phyloP scores from a whole-genome alignment of 2,888 invertebrate genomes.

The Papilio protenor region DNA sequence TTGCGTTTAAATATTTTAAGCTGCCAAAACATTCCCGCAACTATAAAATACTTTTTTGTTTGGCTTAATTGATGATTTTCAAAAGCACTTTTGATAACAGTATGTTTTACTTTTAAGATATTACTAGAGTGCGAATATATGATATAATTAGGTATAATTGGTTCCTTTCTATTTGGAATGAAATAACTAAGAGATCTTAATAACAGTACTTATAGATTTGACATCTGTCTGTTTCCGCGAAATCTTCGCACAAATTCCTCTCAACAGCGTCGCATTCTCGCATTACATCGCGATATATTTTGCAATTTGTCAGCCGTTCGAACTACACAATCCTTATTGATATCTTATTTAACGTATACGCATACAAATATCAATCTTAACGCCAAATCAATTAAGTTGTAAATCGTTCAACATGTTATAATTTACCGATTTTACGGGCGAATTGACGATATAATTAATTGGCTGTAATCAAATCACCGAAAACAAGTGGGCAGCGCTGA shows the following conservation, averaged over 20 bases:
- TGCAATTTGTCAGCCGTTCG: neutral
- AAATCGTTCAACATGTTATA: neutral
- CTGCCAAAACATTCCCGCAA: no score
- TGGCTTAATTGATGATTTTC: no score
- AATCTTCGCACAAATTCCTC: neutral
- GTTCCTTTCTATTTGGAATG: no score
- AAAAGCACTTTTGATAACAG: no score
- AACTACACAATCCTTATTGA: slow-evolving; percentile 26
- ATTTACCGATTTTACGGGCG: slow-evolving; percentile 41
- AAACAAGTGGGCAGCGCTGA: slow-evolving; percentile 52
- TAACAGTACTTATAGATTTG: neutral
- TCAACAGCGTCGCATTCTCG: neutral
- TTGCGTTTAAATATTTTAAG: no score
- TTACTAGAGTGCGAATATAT: no score
- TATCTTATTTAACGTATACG: neutral
- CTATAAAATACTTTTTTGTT: no score
- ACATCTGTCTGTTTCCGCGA: neutral
- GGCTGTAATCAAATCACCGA: slow-evolving; percentile 54
- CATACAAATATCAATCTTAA: neutral
- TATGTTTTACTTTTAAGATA: no score
- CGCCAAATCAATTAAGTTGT: neutral
- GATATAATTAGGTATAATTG: no score
- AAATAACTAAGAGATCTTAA: no score
- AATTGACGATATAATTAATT: slow-evolving; percentile 44
- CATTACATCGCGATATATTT: slow-evolving; percentile 18